phyloP scores from a whole-genome alignment of 2,797 vertebrate species.

The Coregonus suidteri region DNA sequence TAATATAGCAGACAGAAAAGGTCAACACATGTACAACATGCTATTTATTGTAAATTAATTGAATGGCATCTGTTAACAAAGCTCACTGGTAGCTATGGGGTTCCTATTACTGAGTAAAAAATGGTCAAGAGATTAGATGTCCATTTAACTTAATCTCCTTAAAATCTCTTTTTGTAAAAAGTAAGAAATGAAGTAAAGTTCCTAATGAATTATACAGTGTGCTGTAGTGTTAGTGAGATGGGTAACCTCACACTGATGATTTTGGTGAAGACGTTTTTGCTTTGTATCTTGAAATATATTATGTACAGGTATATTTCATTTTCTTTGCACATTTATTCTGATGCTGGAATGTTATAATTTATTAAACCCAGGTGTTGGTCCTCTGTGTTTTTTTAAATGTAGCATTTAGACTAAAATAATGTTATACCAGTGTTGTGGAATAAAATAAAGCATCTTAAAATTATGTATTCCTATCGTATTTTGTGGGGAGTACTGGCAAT shows the following conservation, averaged over 20 bases:
- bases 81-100: not conserved
- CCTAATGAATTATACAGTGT: not conserved
- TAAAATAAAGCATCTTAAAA: conserved; percentile 14
- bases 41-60: conserved; percentile 27
- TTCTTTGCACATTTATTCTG: conserved; percentile 21
- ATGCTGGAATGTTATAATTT: conserved; percentile 43
- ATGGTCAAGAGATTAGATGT: not conserved
- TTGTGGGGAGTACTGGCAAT: not conserved
- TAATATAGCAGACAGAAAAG: not conserved
- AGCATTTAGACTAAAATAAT: conserved; percentile 12
- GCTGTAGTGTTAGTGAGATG: conserved; percentile 2
- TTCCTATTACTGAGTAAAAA: not conserved
- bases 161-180: not conserved
- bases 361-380: conserved; percentile 37
- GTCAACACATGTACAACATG: conserved; percentile 14
- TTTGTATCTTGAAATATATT: conserved; percentile 28
- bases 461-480: not conserved
- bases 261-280: conserved; percentile 31
- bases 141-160: not conserved
- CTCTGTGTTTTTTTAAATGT: conserved; percentile 30
- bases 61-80: conserved; percentile 5
- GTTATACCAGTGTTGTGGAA: conserved; percentile 35
- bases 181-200: not conserved
- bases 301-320: conserved; percentile 23
- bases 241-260: conserved; percentile 1